Evolutionary conservation across 1,140 invertebrate genomes (phyloP).

Genomic region (Metaphire vulgaris): DNA sequence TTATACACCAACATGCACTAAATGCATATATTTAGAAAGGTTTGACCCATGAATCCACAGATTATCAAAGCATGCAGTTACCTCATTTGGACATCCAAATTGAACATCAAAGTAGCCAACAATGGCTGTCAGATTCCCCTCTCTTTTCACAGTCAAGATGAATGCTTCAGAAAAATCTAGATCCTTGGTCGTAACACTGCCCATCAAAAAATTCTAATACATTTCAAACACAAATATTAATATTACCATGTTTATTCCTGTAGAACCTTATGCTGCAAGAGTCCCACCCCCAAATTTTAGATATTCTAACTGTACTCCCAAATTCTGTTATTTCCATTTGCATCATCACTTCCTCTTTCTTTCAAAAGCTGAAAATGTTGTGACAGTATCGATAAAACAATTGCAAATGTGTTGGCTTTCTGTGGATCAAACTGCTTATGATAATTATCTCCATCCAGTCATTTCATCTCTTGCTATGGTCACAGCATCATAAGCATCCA

Average conservation of each 20-base stretch:
- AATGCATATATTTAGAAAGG: not conserved
- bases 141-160: slow-evolving; percentile 31
- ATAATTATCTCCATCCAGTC: too few relatives aligned
- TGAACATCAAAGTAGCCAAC: slow-evolving; percentile 47
- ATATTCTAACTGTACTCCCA: not conserved
- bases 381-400: too few relatives aligned
- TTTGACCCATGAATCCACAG: not conserved
- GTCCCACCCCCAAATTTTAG: not conserved
- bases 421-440: too few relatives aligned
- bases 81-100: slow-evolving; percentile 35
- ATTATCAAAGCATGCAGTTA: slow-evolving; percentile 24
- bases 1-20: not conserved
- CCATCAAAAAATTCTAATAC: slow-evolving; percentile 41
- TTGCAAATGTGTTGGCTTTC: too few relatives aligned
- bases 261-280: not conserved
- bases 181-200: slow-evolving; percentile 37
- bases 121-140: slow-evolving; percentile 41
- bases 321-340: too few relatives aligned
- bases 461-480: too few relatives aligned
- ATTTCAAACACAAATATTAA: not conserved
- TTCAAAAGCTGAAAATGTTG: too few relatives aligned
- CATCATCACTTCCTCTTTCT: too few relatives aligned
- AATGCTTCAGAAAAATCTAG: slow-evolving; percentile 43
- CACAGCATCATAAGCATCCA: too few relatives aligned
- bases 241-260: not conserved